Evolutionary conservation across 2,113 vertebrate genomes (phyloP).

Genomic region (Psilopogon haemacephalus): DNA sequence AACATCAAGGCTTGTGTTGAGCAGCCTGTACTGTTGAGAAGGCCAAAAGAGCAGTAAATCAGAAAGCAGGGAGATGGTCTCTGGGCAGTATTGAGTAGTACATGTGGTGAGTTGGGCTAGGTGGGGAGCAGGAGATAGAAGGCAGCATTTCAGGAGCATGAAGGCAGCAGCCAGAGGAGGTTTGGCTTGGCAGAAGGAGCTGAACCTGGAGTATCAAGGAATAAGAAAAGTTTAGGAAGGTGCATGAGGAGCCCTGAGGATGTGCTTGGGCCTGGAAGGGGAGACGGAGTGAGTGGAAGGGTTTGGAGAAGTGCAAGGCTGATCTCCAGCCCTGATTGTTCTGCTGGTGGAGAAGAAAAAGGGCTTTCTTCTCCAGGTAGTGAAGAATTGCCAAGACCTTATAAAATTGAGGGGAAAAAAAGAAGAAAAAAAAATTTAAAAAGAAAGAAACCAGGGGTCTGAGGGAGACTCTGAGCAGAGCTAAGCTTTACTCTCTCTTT

Average conservation of each 20-base stretch:
- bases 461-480: neutral
- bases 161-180: neutral
- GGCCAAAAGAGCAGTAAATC: neutral
- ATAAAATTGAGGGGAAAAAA: neutral
- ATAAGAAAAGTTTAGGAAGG: neutral
- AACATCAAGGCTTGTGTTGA: accelerated
- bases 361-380: neutral
- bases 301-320: accelerated
- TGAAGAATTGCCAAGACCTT: neutral
- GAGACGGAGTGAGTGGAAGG: accelerated
- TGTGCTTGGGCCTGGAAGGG: neutral
- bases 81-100: neutral
- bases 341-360: neutral
- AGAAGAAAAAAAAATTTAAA: no score
- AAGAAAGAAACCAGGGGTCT: neutral
- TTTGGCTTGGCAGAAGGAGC: neutral
- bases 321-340: neutral
- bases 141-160: neutral
- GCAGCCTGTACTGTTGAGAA: neutral
- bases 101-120: neutral
- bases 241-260: neutral
- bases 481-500: neutral
- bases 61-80: neutral
- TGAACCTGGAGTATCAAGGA: neutral
- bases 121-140: neutral